Conservation (phyloP, 2,113 vertebrate species). For the Myotis brandtii region DNA sequence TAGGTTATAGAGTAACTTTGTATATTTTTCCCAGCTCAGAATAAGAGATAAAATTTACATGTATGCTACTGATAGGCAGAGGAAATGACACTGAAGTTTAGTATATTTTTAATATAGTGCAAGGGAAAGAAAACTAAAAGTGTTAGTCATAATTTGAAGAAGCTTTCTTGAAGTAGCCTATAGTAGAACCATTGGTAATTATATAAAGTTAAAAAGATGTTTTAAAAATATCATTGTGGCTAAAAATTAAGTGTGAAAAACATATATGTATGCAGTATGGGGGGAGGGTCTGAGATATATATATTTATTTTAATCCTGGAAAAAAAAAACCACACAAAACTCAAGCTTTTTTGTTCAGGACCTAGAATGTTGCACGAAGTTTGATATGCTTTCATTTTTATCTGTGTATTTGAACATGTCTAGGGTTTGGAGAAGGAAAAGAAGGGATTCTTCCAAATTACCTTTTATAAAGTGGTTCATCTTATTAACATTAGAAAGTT, state of each 20-base stretch:
- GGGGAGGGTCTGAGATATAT: neutral
- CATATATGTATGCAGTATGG: neutral
- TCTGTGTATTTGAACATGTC: conserved; percentile 3
- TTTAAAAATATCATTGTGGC: neutral
- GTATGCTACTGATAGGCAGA: neutral
- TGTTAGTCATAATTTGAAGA: conserved; percentile 15
- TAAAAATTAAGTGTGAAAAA: conserved; percentile 27
- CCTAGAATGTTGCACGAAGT: neutral
- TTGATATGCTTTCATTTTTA: conserved; percentile 53
- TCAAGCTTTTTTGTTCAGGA: conserved; percentile 29
- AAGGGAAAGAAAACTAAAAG: conserved; percentile 42
- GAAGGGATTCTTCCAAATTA: conserved; percentile 3
- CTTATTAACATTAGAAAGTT: conserved; percentile 8
- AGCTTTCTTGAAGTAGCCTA: conserved; percentile 6
- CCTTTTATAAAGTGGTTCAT: neutral
- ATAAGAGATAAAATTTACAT: neutral
- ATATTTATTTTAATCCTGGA: conserved; percentile 5
- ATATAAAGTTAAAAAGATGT: neutral
- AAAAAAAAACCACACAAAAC: neutral
- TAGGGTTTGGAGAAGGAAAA: conserved; percentile 40
- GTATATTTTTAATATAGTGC: neutral
- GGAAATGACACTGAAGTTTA: neutral
- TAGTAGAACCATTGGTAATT: conserved; percentile 28
- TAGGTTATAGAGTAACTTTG: neutral
- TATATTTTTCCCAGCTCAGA: neutral